Base-by-base conservation (phyloP, 2,113 vertebrate species). In the Myiagra hebetior region DNA sequence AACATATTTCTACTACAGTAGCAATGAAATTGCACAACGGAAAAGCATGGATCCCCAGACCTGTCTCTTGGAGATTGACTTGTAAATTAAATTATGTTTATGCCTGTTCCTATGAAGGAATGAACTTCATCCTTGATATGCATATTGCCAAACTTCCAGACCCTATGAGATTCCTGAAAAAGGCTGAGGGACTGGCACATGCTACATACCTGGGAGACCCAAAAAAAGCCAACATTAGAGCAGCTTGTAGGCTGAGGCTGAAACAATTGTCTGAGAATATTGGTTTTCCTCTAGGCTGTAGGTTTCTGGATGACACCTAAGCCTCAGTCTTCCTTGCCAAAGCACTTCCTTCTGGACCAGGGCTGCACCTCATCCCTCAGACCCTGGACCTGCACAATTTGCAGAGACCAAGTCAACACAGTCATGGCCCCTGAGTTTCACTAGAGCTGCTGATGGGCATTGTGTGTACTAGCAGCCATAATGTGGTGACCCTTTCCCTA, bases 401-500 rank as follows among this genome's bases (percentile, higher is more conserved):
- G 24, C 56, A 59, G 24, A 15, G 27, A 21, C n/a, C 60, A 30
- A 22, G 27, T 21, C 37, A 70, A 26, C 27, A 41, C 2, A 65
- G 16, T 27, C 26, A 30, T 3, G 21, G n/a, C 19, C 35, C 14
- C 22, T 26, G 15, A 20, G 24, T 33, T 79, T 72, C 2, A 0
- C 37, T 27, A 76, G 83, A 37, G n/a, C 9, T 63, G 41, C 35
- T 78, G 65, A 21, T 2, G 5, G 44, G 12, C 12, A 15, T 23
- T 7, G 1, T 22, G 23, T 4, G 1, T 31, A 27, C 23, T 17
- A 75, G 7, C 20, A 80, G 50, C 8, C 27, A n/a, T 33, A 41
- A 42, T 0, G 0, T 13, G 8, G 35, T 69, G 52, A 46, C 1
- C 5, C 5, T 76, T 75, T 67, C 33, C 23, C 39, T 64, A 11